Evolutionary conservation across 2,113 vertebrate species (phyloP).

Genomic region (Ceyx cyanopectus): DNA sequence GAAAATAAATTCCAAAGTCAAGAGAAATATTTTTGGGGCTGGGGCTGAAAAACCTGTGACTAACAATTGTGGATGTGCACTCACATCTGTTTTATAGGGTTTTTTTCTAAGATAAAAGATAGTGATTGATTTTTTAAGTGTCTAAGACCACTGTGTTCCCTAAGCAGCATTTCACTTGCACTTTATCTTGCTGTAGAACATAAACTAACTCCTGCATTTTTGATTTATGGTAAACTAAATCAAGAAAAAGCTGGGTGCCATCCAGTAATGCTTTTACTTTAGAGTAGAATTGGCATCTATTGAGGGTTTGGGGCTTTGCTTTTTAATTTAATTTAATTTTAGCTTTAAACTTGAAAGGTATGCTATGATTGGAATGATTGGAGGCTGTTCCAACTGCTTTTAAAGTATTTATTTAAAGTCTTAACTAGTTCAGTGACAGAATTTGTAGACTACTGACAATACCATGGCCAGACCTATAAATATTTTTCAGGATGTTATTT

Average conservation of each 20-base stretch:
- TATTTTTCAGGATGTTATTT: background rate
- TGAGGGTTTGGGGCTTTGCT: background rate
- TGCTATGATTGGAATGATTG: background rate
- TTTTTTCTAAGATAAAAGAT: background rate
- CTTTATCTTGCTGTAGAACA: background rate
- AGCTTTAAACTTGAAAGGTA: background rate
- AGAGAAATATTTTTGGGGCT: background rate
- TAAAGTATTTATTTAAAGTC: background rate
- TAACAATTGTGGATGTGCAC: background rate
- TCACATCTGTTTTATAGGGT: background rate
- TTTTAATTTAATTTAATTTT: background rate
- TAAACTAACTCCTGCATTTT: background rate
- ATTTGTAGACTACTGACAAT: background rate
- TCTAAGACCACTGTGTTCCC: background rate
- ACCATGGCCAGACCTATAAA: background rate
- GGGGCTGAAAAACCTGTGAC: background rate
- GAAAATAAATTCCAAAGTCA: constrained; percentile 4
- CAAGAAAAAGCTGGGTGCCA: background rate
- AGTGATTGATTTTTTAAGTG: background rate
- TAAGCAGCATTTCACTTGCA: background rate
- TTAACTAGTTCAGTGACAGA: background rate
- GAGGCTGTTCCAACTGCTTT: background rate
- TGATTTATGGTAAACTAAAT: background rate
- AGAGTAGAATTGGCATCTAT: background rate
- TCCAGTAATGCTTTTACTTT: constrained; percentile 46